These are phyloP conservation scores for Mungos mungo DNA, from an alignment of 2,113 vertebrate species.

Conservation along the genomic window DNA sequence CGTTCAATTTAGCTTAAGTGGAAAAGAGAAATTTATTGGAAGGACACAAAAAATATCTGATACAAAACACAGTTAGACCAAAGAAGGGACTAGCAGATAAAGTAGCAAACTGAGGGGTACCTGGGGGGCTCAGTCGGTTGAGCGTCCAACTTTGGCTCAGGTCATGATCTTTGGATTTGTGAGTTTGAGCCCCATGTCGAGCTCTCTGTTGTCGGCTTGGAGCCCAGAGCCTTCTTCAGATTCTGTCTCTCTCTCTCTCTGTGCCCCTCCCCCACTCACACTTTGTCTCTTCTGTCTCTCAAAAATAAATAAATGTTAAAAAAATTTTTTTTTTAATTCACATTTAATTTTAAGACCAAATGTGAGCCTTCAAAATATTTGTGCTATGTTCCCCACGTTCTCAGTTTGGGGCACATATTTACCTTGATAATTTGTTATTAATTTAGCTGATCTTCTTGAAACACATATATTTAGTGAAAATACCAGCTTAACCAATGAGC, in stretches of 20 bases:
- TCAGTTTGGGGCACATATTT: neutral
- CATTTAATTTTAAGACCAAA: conserved; percentile 6
- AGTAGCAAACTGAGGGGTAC: neutral
- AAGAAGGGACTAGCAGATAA: neutral
- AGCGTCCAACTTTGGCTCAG: too few relatives aligned
- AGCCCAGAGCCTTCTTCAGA: too few relatives aligned
- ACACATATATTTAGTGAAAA: neutral
- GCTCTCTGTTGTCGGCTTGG: too few relatives aligned
- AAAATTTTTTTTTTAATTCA: neutral
- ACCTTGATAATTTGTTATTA: neutral
- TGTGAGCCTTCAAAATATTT: neutral
- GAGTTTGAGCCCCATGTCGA: too few relatives aligned
- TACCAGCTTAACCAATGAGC: neutral
- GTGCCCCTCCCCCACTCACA: too few relatives aligned
- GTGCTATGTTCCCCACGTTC: neutral
- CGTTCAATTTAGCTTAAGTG: neutral
- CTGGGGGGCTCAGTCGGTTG: too few relatives aligned
- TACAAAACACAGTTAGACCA: neutral
- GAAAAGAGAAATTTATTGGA: neutral
- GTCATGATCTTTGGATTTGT: too few relatives aligned
- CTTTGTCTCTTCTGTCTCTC: too few relatives aligned
- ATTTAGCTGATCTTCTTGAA: conserved; percentile 38
- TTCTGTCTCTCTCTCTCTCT: too few relatives aligned
- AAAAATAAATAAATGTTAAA: too few relatives aligned
- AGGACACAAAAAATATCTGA: neutral